Conservation (phyloP, 2,888 invertebrate species). For the Euplexia lucipara region DNA sequence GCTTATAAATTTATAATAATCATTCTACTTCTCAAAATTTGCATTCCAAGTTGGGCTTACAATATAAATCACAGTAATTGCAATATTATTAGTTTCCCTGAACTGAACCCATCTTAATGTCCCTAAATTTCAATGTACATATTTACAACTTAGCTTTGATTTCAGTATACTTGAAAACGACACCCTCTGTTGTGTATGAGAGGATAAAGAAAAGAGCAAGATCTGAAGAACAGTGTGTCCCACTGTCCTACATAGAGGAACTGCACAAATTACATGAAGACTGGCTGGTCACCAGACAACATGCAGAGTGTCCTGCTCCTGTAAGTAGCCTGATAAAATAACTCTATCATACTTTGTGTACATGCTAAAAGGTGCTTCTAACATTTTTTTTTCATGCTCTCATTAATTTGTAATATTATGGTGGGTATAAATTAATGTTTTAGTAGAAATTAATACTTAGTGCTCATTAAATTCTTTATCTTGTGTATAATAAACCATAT, state of each 20-base stretch:
- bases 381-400: neutral
- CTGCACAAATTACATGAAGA: conserved; percentile 95
- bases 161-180: conserved; percentile 93
- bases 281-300: conserved; percentile 92
- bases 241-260: conserved; percentile 95
- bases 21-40: no score
- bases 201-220: conserved; percentile 94
- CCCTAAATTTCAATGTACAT: neutral
- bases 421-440: neutral
- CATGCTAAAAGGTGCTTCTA: neutral
- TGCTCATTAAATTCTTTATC: neutral
- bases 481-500: neutral
- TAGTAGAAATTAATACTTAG: conserved; percentile 5
- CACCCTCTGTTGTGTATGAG: conserved; percentile 92
- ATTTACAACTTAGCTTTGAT: neutral
- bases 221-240: conserved; percentile 95
- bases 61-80: no score
- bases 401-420: neutral
- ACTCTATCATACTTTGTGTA: neutral
- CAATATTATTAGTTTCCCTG: neutral
- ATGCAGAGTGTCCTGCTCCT: conserved; percentile 92
- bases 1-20: no score
- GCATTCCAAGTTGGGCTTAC: no score
- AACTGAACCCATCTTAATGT: neutral
- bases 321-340: conserved; percentile 78